Evolutionary conservation across 2,888 invertebrate species (phyloP).

Genomic region (Sphecodes monilicornis): DNA sequence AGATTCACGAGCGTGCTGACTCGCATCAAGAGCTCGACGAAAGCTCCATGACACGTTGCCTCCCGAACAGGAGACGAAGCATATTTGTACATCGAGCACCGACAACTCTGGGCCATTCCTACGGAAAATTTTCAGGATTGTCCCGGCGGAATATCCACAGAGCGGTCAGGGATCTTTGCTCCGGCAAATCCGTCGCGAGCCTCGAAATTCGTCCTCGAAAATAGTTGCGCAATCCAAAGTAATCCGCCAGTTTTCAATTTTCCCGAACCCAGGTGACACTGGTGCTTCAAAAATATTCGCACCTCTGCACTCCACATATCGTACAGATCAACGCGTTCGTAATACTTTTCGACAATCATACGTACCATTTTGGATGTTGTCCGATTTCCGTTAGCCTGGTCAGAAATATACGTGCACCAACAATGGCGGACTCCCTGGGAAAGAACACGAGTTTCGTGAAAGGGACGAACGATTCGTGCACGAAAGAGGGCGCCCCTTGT

Average conservation of each 20-base stretch:
- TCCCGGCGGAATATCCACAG: conserved; percentile 36
- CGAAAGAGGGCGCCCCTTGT: conserved; percentile 70
- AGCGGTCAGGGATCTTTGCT: conserved; percentile 34
- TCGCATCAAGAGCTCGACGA: conserved; percentile 58
- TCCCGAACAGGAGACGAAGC: conserved; percentile 57
- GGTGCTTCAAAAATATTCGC: conserved; percentile 75
- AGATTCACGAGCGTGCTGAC: conserved; percentile 59
- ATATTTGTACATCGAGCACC: conserved; percentile 70
- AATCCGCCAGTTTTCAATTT: conserved; percentile 75
- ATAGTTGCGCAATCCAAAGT: conserved; percentile 82
- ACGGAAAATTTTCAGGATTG: conserved; percentile 39
- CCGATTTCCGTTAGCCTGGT: conserved; percentile 90
- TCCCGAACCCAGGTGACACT: conserved; percentile 48
- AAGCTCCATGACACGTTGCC: conserved; percentile 77
- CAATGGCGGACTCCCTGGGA: conserved; percentile 94
- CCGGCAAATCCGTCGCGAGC: conserved; percentile 50
- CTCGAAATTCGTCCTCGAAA: conserved; percentile 53
- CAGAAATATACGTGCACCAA: conserved; percentile 92
- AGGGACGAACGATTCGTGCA: conserved; percentile 52
- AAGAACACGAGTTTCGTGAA: conserved; percentile 85
- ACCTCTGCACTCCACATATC: conserved; percentile 46
- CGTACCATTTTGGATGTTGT: conserved; percentile 94
- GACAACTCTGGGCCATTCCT: conserved; percentile 29
- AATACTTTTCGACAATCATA: conserved; percentile 76
- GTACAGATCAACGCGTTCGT: conserved; percentile 45